A percentile compares a stretch with the other conserved stretches of the same genome.
Conservation (phyloP, 1,140 invertebrate genomes). For the Halesus radiatus region DNA sequence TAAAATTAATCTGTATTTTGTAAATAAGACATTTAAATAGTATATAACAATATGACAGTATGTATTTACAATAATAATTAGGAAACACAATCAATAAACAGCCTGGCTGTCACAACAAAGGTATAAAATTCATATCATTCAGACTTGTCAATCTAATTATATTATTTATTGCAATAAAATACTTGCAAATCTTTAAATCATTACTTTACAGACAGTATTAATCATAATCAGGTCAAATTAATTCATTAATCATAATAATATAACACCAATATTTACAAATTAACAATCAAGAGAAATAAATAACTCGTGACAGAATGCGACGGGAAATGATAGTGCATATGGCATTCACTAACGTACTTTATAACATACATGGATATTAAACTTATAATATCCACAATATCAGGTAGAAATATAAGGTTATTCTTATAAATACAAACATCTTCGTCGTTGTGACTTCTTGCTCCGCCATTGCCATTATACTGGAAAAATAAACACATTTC, state of each 20-base stretch:
- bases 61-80: conserved; percentile 53
- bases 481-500: conserved; percentile 49
- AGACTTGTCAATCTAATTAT: conserved; percentile 52
- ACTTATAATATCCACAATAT: conserved; percentile 47
- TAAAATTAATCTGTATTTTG: conserved; percentile 51
- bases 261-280: conserved; percentile 18
- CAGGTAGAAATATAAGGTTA: conserved; percentile 53
- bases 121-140: conserved; percentile 53
- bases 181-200: conserved; percentile 19
- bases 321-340: conserved; percentile 13
- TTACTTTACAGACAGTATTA: conserved; percentile 24
- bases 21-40: conserved; percentile 50
- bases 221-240: conserved; percentile 42
- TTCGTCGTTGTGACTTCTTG: conserved; percentile 53
- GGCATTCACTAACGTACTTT: conserved; percentile 45
- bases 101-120: conserved; percentile 48
- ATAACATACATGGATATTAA: conserved; percentile 43
- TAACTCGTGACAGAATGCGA: conserved; percentile 33
- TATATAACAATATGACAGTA: conserved; percentile 55
- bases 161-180: conserved; percentile 51
- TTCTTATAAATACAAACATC: conserved; percentile 39
- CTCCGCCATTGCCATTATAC: conserved; percentile 42
- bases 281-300: conserved; percentile 30
- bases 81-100: conserved; percentile 51
- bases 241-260: not conserved